These are phyloP conservation scores for Margaritifera margaritifera DNA, from an alignment of 2,888 invertebrate genomes.

Conservation along the genomic window DNA sequence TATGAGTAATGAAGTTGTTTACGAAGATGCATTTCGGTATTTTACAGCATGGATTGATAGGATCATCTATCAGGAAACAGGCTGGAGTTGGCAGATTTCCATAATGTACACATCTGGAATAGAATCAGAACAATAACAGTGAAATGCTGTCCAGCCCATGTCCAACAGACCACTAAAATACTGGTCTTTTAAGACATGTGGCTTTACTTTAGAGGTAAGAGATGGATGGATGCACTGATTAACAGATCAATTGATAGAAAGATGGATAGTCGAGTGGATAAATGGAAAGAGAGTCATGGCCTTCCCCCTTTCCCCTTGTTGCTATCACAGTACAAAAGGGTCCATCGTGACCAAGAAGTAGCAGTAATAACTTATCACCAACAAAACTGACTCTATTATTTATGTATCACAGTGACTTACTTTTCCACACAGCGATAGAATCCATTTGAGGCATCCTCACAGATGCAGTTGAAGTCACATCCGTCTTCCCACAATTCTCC, in stretches of 20 bases:
- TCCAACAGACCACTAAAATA: no score
- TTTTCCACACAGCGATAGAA: constrained; percentile 53
- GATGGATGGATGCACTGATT: no score
- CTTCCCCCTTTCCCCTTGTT: no score
- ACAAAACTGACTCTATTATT: neutral
- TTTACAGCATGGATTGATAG: constrained; percentile 52
- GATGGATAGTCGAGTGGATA: no score
- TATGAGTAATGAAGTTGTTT: constrained; percentile 42
- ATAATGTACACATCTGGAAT: constrained; percentile 49
- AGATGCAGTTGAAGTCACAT: constrained; percentile 53
- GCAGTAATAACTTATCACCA: neutral
- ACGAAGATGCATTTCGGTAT: constrained; percentile 51
- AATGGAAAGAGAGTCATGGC: no score
- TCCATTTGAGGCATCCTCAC: constrained; percentile 50
- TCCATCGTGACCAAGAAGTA: neutral
- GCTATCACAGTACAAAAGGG: no score
- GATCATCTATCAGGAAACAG: constrained; percentile 49
- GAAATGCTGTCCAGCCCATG: no score
- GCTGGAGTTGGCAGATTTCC: constrained; percentile 44
- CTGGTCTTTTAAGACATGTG: no score
- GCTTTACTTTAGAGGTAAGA: no score
- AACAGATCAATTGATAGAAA: no score
- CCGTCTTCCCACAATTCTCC: constrained; percentile 55
- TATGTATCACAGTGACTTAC: constrained; percentile 28
- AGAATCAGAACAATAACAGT: neutral